Evolutionary conservation across 2,797 vertebrate genomes (phyloP).

Genomic region (Phoxinus dragarum): DNA sequence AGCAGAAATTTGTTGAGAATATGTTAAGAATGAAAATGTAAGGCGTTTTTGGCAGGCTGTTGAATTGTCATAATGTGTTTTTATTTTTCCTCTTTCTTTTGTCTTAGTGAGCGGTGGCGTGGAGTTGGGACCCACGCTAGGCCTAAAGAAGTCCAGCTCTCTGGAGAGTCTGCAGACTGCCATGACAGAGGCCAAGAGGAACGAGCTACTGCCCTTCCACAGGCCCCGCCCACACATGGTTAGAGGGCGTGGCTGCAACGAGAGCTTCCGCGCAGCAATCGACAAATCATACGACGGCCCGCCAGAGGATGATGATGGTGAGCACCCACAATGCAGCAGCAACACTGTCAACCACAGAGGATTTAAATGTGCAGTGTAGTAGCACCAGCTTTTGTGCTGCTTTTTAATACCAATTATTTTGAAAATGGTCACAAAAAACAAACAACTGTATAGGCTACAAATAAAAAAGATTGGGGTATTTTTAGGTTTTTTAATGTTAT

Average conservation of each 20-base stretch:
- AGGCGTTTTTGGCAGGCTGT: background rate
- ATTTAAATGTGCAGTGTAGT: background rate
- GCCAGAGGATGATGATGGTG: conserved; percentile 88
- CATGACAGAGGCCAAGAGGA: conserved; percentile 90
- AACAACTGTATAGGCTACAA: background rate
- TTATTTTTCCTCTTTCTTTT: background rate
- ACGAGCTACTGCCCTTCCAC: conserved; percentile 90
- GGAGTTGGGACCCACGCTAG: conserved; percentile 91
- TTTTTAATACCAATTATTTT: background rate
- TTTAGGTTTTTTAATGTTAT: too few relatives aligned
- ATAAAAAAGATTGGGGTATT: too few relatives aligned
- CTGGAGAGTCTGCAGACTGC: conserved; percentile 96
- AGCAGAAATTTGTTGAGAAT: background rate
- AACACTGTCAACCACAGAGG: background rate
- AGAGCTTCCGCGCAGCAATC: conserved; percentile 96
- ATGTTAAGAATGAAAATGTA: background rate
- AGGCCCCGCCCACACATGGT: conserved; percentile 92
- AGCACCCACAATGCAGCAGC: conserved; percentile 22
- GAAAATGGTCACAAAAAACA: background rate
- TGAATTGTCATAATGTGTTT: background rate
- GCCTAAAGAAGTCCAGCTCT: conserved; percentile 96
- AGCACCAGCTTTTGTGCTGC: background rate
- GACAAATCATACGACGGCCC: conserved; percentile 97
- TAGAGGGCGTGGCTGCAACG: conserved; percentile 93
- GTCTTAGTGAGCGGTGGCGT: conserved; percentile 61